phyloP scores from a whole-genome alignment of 2,797 vertebrate genomes.

The Acropternis orthonyx region DNA sequence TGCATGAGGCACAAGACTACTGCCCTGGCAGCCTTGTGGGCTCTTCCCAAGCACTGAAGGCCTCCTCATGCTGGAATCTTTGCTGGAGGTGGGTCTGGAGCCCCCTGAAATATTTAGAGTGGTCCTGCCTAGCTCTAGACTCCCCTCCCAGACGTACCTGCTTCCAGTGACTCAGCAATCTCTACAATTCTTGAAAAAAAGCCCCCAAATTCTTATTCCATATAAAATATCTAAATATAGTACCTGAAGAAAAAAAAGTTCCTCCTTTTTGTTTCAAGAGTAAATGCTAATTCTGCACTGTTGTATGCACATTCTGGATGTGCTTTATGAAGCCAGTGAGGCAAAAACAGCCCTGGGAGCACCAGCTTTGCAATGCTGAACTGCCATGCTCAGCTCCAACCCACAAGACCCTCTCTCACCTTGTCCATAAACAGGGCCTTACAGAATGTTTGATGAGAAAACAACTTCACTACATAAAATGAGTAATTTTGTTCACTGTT shows the following conservation, averaged over 20 bases:
- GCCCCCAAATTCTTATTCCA: not conserved
- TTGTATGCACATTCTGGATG: rapidly evolving
- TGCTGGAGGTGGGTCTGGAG: not conserved
- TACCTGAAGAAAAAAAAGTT: not conserved
- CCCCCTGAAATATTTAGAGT: not conserved
- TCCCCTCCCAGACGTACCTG: not conserved
- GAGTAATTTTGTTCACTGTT: not conserved
- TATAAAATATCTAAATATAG: not conserved
- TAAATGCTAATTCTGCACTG: not conserved
- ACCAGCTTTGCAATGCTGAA: not conserved
- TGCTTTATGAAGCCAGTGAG: not conserved
- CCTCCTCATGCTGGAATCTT: not conserved
- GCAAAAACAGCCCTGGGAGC: not conserved
- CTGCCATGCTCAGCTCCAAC: rapidly evolving
- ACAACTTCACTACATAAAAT: not conserved
- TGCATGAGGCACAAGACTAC: not conserved
- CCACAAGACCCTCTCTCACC: not conserved
- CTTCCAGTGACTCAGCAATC: not conserved
- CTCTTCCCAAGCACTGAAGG: not conserved
- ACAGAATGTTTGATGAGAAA: not conserved
- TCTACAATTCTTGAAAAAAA: not conserved
- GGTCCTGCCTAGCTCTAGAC: not conserved
- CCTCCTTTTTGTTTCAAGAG: not conserved
- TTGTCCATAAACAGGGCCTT: not conserved
- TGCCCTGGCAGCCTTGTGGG: not conserved